Evolutionary conservation across 2,888 invertebrate genomes (phyloP).

Genomic region (Rhopalosiphum nymphaeae): DNA sequence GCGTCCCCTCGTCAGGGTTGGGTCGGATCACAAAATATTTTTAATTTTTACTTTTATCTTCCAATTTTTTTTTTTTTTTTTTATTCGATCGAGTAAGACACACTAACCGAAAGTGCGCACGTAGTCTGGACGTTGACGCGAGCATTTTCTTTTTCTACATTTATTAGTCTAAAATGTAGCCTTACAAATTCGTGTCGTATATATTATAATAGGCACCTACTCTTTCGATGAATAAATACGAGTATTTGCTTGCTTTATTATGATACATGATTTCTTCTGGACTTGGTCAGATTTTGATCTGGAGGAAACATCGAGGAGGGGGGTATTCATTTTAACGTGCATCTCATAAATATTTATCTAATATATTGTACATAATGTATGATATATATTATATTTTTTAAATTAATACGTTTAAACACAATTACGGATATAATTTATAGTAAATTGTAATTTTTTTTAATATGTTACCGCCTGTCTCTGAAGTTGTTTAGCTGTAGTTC

Average conservation of each 20-base stretch:
- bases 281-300: too few species aligned
- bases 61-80: background rate
- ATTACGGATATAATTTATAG: too few species aligned
- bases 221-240: background rate
- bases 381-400: too few species aligned
- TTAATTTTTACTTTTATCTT: background rate
- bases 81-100: background rate
- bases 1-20: background rate
- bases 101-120: too few species aligned
- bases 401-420: too few species aligned
- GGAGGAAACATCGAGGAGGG: too few species aligned
- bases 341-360: too few species aligned
- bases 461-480: too few species aligned
- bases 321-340: too few species aligned
- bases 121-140: background rate
- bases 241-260: background rate
- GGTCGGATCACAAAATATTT: background rate
- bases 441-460: too few species aligned
- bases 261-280: too few species aligned
- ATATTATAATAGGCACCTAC: background rate
- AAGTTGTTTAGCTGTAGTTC: too few species aligned
- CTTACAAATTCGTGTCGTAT: background rate
- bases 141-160: background rate
- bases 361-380: accelerated
- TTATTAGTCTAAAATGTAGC: background rate